These are phyloP conservation scores for Spinus pinus DNA, from an alignment of 2,797 vertebrate genomes.

Conservation along the genomic window DNA sequence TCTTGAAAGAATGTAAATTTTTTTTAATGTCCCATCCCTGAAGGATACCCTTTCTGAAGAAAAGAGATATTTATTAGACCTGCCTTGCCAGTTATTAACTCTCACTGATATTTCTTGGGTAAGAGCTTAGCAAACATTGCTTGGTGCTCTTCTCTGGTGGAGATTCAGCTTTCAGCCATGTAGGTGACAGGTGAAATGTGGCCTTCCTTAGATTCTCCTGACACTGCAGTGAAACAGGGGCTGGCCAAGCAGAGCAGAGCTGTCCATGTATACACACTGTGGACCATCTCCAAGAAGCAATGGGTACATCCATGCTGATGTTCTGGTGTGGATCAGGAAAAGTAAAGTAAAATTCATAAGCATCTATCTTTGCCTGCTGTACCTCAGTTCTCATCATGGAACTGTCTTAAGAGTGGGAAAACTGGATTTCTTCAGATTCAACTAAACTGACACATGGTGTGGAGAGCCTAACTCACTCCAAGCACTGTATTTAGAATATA, in stretches of 20 bases:
- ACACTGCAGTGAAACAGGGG: fast-evolving
- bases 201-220: neutral
- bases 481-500: neutral
- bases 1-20: neutral
- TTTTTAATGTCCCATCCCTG: neutral
- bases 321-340: neutral
- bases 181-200: neutral
- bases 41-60: neutral
- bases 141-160: neutral
- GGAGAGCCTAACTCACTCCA: neutral
- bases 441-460: neutral
- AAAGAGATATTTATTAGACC: neutral
- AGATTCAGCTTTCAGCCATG: neutral
- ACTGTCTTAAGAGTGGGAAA: neutral
- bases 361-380: neutral
- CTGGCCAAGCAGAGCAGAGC: neutral
- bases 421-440: neutral
- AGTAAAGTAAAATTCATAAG: neutral
- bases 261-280: neutral
- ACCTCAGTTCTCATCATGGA: neutral
- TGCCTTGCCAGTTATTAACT: neutral
- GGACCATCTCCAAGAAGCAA: neutral
- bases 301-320: neutral
- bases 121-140: neutral
- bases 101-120: neutral